Percentiles rank a stretch among this genome's conserved stretches.
Evolutionary conservation across 1,140 invertebrate genomes (phyloP).

Genomic region (Aphidius ervi): DNA sequence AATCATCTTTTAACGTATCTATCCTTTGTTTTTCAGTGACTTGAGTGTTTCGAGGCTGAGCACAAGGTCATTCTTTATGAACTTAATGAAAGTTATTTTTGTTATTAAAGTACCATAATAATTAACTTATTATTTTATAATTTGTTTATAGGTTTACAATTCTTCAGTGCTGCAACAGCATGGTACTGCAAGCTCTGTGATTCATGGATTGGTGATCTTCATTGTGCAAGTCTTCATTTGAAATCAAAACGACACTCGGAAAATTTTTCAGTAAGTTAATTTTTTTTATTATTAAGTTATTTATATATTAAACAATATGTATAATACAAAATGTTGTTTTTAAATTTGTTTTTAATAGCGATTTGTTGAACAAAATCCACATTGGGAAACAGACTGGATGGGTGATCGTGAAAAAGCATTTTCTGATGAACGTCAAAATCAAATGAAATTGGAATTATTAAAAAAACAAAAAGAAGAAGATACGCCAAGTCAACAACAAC

Average conservation of each 20-base stretch:
- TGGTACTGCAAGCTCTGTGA: constrained; percentile 87
- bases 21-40: constrained; percentile 44
- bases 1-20: constrained; percentile 38
- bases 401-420: constrained; percentile 72
- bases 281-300: constrained; percentile 12
- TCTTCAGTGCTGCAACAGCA: constrained; percentile 78
- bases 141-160: constrained; percentile 68
- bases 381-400: constrained; percentile 82
- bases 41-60: constrained; percentile 45
- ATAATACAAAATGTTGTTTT: constrained; percentile 7
- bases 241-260: constrained; percentile 73
- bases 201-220: constrained; percentile 80
- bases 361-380: constrained; percentile 74
- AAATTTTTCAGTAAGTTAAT: constrained; percentile 68
- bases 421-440: constrained; percentile 50
- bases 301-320: constrained; percentile 9
- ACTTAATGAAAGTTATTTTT: constrained; percentile 24
- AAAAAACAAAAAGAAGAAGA: constrained; percentile 51
- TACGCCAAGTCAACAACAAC: constrained; percentile 9
- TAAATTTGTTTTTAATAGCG: constrained; percentile 52
- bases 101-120: constrained; percentile 12
- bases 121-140: constrained; percentile 27
- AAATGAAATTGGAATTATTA: constrained; percentile 43
- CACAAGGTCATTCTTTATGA: constrained; percentile 48
- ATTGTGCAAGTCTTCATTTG: constrained; percentile 78